A percentile compares a stretch with the other conserved stretches of the same genome.
These are phyloP conservation scores for Callyntrura sp. DNA, from an alignment of 2,888 invertebrate genomes.

Conservation along the genomic window DNA sequence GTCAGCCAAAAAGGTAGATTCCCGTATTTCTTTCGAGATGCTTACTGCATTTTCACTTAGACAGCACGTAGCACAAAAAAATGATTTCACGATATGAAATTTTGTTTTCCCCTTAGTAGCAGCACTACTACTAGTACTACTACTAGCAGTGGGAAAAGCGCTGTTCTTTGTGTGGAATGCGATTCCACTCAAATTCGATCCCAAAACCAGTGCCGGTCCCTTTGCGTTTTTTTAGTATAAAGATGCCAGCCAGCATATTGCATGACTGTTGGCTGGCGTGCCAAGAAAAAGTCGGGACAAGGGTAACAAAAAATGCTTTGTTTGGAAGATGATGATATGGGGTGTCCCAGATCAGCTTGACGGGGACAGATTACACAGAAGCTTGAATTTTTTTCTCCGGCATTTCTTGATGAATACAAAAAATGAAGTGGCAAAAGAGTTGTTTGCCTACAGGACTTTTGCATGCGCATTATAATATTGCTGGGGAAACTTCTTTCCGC, in stretches of 20 bases:
- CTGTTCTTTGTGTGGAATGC: not conserved
- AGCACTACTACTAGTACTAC: not conserved
- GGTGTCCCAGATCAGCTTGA: conserved; percentile 66
- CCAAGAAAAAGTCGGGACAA: conserved; percentile 25
- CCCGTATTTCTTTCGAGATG: not conserved
- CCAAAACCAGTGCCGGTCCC: not conserved
- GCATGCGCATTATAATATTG: too few relatives aligned
- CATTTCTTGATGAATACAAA: conserved; percentile 48
- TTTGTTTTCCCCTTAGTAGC: not conserved
- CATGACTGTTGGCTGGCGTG: not conserved
- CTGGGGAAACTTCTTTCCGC: too few relatives aligned
- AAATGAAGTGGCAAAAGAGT: not conserved
- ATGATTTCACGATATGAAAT: not conserved
- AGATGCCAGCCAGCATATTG: not conserved
- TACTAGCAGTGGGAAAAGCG: not conserved
- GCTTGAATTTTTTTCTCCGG: not conserved
- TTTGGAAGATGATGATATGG: conserved; percentile 58
- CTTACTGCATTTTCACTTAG: conserved; percentile 17
- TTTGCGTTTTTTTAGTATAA: not conserved
- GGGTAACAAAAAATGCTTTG: not conserved
- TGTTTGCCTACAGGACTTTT: not conserved
- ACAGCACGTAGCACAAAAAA: conserved; percentile 7
- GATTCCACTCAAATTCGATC: not conserved
- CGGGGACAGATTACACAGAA: conserved; percentile 20
- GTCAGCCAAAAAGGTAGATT: conserved; percentile 27